phyloP scores from a whole-genome alignment of 2,888 invertebrate genomes.

The Xanthorhoe designata region DNA sequence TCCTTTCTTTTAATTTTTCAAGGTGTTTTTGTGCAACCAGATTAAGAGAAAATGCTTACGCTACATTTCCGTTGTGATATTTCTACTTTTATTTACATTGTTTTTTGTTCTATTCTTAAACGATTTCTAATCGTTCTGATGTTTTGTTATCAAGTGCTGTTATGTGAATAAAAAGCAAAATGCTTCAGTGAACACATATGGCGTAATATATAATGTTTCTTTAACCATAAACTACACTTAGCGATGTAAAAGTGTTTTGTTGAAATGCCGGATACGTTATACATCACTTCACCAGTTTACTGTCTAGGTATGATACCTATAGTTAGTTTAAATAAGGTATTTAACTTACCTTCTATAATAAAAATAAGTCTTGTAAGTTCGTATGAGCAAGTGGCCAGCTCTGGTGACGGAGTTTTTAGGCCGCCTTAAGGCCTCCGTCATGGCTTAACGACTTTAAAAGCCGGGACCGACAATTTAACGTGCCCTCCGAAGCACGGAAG shows the following conservation, averaged over 20 bases:
- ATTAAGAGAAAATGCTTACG: conserved; percentile 1
- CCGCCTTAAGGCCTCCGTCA: too few relatives aligned
- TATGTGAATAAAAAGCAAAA: conserved; percentile 15
- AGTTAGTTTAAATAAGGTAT: background rate
- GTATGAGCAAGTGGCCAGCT: too few relatives aligned
- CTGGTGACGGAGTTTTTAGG: too few relatives aligned
- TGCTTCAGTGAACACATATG: conserved; percentile 14
- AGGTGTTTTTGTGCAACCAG: background rate
- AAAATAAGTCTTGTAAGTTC: too few relatives aligned
- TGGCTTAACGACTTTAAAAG: too few relatives aligned
- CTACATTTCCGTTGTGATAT: background rate
- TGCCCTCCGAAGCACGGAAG: too few relatives aligned
- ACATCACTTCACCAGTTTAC: background rate
- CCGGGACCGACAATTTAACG: too few relatives aligned
- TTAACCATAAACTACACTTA: background rate
- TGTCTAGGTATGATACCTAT: background rate
- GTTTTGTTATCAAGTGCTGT: conserved; percentile 5
- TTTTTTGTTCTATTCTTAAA: background rate
- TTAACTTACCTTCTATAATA: background rate
- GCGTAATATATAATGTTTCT: conserved; percentile 3
- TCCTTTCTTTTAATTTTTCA: background rate
- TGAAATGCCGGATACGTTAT: background rate
- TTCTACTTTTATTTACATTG: background rate
- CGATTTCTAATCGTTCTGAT: background rate
- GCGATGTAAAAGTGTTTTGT: background rate